Conservation (phyloP, 2,888 invertebrate species). For the Operophtera brumata region DNA sequence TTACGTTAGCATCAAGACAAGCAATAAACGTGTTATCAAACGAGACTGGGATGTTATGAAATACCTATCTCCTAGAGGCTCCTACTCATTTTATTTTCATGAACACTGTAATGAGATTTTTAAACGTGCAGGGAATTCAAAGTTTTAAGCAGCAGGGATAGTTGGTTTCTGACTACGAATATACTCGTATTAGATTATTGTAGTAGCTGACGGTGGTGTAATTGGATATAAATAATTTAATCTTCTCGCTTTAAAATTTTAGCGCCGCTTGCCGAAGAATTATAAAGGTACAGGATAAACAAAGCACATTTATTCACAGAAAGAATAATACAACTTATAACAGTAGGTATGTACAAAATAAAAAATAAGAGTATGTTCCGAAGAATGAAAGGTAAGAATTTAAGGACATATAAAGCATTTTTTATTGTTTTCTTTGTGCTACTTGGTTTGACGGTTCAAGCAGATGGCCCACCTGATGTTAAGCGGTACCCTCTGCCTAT, state of each 20-base stretch:
- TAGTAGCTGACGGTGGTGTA: not conserved
- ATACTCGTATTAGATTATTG: not conserved
- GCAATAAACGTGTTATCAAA: slow-evolving; percentile 3
- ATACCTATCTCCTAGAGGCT: slow-evolving; percentile 6
- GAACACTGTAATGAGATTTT: slow-evolving; percentile 28
- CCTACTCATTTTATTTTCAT: slow-evolving; percentile 27
- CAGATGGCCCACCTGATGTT: too few relatives aligned
- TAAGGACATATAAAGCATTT: too few relatives aligned
- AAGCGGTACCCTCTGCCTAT: too few relatives aligned
- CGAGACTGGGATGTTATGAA: slow-evolving; percentile 6
- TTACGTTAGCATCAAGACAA: not conserved
- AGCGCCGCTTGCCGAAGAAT: too few relatives aligned
- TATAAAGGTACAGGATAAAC: too few relatives aligned
- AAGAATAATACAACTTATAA: too few relatives aligned
- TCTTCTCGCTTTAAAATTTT: not conserved
- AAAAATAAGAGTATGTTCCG: too few relatives aligned
- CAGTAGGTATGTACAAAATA: too few relatives aligned
- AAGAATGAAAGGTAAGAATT: too few relatives aligned
- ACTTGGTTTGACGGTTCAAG: too few relatives aligned
- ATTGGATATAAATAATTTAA: not conserved
- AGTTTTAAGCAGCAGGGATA: not conserved
- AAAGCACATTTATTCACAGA: too few relatives aligned
- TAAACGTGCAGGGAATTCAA: slow-evolving; percentile 24
- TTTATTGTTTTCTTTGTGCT: too few relatives aligned
- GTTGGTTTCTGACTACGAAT: not conserved